Conservation (phyloP, 2,797 vertebrate genomes). For the Phataginus tricuspis region DNA sequence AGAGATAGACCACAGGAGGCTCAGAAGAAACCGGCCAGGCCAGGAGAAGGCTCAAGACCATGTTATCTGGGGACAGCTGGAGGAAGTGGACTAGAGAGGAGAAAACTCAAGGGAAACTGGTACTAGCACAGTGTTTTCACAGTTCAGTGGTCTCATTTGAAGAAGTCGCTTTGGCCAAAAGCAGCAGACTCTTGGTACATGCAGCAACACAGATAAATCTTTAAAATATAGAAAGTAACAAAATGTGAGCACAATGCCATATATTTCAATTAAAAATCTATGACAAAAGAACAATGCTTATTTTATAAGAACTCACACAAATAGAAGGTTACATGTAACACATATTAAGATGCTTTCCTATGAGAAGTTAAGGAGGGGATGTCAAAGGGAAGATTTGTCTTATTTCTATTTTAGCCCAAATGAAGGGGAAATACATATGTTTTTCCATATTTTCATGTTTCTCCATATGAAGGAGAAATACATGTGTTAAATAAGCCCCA, state of each 20-base stretch:
- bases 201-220: not conserved
- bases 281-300: not conserved
- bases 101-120: not conserved
- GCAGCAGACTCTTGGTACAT: not conserved
- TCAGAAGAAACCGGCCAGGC: not conserved
- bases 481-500: not conserved
- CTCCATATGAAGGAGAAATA: not conserved
- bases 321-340: not conserved
- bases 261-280: slow-evolving; percentile 29
- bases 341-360: not conserved
- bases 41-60: not conserved
- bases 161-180: not conserved
- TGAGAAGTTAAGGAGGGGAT: not conserved
- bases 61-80: not conserved
- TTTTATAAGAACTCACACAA: not conserved
- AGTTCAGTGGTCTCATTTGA: not conserved
- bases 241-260: not conserved
- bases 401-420: not conserved
- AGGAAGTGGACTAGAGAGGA: not conserved
- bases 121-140: not conserved
- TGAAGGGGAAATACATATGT: not conserved
- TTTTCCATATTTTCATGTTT: not conserved
- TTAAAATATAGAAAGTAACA: not conserved
- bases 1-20: not conserved
- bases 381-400: not conserved